Conservation (phyloP, 1,140 invertebrate species). For the Halictus rubicundus region DNA sequence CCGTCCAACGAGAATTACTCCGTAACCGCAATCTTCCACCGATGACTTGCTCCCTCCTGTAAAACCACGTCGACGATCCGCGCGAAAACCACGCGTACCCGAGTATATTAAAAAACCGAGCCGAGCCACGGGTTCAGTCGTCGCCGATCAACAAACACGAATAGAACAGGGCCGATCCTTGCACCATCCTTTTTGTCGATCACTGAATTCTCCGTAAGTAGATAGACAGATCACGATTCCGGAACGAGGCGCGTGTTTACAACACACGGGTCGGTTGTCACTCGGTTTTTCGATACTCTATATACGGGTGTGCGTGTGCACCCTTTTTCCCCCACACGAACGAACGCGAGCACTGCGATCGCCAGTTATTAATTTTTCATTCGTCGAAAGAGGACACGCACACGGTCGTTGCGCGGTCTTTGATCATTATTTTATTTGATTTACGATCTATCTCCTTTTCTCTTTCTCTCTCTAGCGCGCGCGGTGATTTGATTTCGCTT, state of each 20-base stretch:
- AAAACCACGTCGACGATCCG: not conserved
- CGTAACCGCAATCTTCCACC: not conserved
- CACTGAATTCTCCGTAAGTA: not conserved
- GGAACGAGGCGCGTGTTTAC: slow-evolving; percentile 6
- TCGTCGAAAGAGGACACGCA: not conserved
- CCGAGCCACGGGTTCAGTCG: not conserved
- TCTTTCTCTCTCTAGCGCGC: not conserved
- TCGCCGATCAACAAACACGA: slow-evolving; percentile 24
- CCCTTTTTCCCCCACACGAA: slow-evolving; percentile 30
- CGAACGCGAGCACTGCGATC: slow-evolving; percentile 5
- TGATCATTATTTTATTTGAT: not conserved
- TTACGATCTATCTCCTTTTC: too few relatives aligned
- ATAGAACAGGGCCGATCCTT: not conserved
- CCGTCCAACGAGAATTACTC: not conserved
- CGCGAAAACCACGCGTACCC: too few relatives aligned
- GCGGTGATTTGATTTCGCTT: not conserved
- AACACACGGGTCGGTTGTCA: not conserved
- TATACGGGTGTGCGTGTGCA: slow-evolving; percentile 1
- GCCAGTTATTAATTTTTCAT: slow-evolving; percentile 40
- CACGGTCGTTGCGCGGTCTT: not conserved
- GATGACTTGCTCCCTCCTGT: not conserved
- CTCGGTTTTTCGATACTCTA: slow-evolving; percentile 17
- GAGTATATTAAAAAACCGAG: not conserved
- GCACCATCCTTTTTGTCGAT: slow-evolving; percentile 10
- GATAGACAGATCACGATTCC: not conserved